These are phyloP conservation scores for Melanerpes aurifrons DNA, from an alignment of 2,113 vertebrate genomes.

Conservation along the genomic window DNA sequence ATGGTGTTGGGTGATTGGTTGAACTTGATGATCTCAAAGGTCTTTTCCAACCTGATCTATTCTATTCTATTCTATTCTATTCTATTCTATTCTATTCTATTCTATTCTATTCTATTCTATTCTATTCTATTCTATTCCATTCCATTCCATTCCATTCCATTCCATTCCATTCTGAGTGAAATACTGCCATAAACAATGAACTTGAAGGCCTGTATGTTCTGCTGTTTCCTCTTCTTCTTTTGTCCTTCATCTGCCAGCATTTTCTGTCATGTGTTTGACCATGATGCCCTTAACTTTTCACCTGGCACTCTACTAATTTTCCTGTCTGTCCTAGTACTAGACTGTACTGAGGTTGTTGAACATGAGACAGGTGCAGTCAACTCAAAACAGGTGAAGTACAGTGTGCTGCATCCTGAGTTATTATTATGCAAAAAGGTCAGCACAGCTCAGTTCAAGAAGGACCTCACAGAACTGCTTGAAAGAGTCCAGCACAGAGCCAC, in stretches of 20 bases:
- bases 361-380: background rate
- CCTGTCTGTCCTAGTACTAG: background rate
- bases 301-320: background rate
- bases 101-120: too few species aligned
- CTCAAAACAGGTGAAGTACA: background rate
- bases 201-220: background rate
- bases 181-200: background rate
- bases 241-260: conserved; percentile 26
- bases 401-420: background rate
- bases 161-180: background rate
- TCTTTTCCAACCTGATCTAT: too few species aligned
- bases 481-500: too few species aligned
- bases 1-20: too few species aligned
- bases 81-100: too few species aligned
- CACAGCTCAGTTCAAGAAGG: background rate
- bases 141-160: too few species aligned
- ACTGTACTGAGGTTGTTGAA: conserved; percentile 3
- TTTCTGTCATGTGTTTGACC: background rate
- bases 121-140: too few species aligned
- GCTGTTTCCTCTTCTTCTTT: conserved; percentile 18
- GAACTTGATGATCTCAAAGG: too few species aligned
- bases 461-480: too few species aligned
- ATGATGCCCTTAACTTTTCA: background rate
- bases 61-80: too few species aligned
- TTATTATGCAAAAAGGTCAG: background rate